These are phyloP conservation scores for Gorilla gorilla DNA, from an alignment of 2,113 vertebrate species.

Conservation along the genomic window DNA sequence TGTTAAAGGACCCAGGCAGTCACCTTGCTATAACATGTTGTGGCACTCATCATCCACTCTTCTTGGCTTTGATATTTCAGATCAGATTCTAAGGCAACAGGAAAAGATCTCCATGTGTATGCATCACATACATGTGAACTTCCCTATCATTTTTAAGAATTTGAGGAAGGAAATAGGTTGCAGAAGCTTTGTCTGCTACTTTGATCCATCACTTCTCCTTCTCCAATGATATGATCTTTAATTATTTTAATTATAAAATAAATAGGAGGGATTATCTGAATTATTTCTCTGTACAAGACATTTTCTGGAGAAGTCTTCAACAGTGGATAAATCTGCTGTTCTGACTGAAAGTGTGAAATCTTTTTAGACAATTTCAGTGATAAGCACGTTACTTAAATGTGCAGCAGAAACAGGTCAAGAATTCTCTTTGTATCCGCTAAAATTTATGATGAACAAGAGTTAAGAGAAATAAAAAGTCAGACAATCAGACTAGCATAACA, in stretches of 20 bases:
- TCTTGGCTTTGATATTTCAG: not conserved
- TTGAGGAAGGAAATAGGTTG: not conserved
- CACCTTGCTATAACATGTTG: not conserved
- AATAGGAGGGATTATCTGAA: conserved; percentile 22
- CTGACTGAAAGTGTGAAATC: not conserved
- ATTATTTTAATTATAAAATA: conserved; percentile 57
- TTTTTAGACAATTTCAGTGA: conserved; percentile 32
- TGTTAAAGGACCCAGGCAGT: not conserved
- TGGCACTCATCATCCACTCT: not conserved
- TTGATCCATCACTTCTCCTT: not conserved
- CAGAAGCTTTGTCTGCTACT: not conserved
- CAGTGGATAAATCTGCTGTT: not conserved
- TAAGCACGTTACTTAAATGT: conserved; percentile 15
- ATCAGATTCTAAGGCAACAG: not conserved
- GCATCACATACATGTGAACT: not conserved
- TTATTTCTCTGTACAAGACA: not conserved
- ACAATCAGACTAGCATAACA: not conserved
- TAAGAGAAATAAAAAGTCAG: not conserved
- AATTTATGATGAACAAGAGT: not conserved
- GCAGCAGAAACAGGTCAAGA: not conserved
- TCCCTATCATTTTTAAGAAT: not conserved
- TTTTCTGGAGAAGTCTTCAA: conserved; percentile 10
- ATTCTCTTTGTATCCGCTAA: not conserved
- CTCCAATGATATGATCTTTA: conserved; percentile 48
- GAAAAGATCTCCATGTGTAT: not conserved